Conservation (phyloP, 2,113 vertebrate genomes). For the Peromyscus californicus region DNA sequence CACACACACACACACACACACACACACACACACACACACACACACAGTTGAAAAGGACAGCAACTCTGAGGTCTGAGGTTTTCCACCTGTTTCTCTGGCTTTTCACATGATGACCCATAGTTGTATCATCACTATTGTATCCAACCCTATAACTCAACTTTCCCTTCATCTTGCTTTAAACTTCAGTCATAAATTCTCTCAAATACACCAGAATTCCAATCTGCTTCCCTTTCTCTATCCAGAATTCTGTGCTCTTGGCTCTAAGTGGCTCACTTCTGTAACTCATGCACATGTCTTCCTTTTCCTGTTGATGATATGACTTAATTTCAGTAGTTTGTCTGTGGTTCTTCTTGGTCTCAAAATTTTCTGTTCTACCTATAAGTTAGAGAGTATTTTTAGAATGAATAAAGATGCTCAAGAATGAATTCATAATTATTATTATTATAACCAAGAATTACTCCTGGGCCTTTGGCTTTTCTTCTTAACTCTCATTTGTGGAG, state of each 20-base stretch:
- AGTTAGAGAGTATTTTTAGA: background rate
- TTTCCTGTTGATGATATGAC: too few relatives aligned
- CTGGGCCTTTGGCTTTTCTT: background rate
- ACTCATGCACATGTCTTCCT: too few relatives aligned
- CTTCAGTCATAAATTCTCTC: background rate
- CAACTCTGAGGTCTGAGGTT: background rate
- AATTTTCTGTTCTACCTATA: too few relatives aligned
- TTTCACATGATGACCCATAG: background rate
- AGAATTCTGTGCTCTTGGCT: background rate
- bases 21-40: background rate
- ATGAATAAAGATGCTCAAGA: background rate
- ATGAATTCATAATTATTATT: background rate
- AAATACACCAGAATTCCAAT: background rate
- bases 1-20: background rate
- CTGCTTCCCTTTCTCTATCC: background rate
- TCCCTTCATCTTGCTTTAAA: background rate
- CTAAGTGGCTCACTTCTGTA: background rate
- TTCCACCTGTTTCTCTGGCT: accelerated
- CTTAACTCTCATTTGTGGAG: too few relatives aligned
- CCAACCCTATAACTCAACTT: background rate
- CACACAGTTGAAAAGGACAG: background rate
- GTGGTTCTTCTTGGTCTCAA: background rate
- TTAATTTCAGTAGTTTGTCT: background rate
- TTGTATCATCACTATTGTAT: background rate
- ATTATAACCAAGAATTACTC: background rate